Conservation (phyloP, 1,140 invertebrate species). For the Aphelinus certus region DNA sequence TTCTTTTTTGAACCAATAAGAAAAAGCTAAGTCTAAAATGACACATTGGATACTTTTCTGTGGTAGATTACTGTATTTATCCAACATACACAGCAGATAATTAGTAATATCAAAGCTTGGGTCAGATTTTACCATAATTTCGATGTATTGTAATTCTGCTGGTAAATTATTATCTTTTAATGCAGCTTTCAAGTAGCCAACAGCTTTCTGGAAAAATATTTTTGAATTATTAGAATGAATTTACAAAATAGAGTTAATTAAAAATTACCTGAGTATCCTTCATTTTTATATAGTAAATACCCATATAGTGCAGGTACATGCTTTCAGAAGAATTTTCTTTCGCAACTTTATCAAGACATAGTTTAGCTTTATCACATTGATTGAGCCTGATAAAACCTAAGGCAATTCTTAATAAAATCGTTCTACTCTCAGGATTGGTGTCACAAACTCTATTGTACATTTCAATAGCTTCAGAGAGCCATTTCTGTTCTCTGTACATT, state of each 20-base stretch:
- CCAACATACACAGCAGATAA: neutral
- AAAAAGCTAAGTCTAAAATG: neutral
- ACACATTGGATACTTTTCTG: neutral
- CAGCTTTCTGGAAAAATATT: neutral
- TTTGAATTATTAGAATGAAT: neutral
- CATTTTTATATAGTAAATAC: neutral
- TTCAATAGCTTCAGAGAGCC: neutral
- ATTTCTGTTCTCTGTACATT: neutral
- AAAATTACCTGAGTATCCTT: neutral
- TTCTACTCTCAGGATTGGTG: neutral
- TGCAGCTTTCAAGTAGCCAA: neutral
- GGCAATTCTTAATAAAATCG: neutral
- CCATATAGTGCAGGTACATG: conserved; percentile 6
- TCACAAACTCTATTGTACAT: neutral
- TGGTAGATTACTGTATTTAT: neutral
- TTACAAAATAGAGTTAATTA: neutral
- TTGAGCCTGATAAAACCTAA: neutral
- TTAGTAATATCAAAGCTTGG: neutral
- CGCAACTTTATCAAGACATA: conserved; percentile 4
- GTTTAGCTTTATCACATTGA: neutral
- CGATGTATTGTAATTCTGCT: neutral
- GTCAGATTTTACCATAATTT: neutral
- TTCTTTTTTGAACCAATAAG: neutral
- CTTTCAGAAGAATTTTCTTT: neutral
- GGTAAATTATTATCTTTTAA: neutral